Evolutionary conservation across 2,888 invertebrate species (phyloP), one percentile per base, ranked within the genome.

Genomic region (Aelia acuminata): DNA sequence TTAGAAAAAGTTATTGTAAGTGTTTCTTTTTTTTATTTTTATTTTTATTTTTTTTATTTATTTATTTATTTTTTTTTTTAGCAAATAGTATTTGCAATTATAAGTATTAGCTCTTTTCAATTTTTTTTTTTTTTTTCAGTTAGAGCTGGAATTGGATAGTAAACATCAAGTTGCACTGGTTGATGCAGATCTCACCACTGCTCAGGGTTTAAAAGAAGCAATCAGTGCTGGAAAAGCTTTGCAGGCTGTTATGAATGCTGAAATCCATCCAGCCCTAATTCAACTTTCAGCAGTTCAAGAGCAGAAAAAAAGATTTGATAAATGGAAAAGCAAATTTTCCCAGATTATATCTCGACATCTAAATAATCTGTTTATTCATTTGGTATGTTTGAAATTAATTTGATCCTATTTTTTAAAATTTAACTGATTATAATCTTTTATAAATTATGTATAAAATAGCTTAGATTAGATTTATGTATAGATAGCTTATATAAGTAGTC

Each of bases 351-450:
- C 96, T 89, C 95, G 98, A 35, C 98, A 99, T 92, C 94, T 99
- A 87, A 98, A 98, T 92, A 98, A 99, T 93, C 94, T 98, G 87
- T 98, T 99, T 91, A 97, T 98, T 91, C 98, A 99, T 93, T 95
- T 98, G 93, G 98, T 94, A 91, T 35, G 31, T 35, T 70, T 70
- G 15, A 35, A 18, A 7, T 4, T 70, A 18, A 35, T 70, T 31
- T 18, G 26, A 18, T 35, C 18, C 18, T 70, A 35, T 0, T 70
- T 57, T 26, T 70, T 18, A 63, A 15, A 15, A 31, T 31, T 63
- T 3, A 26, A 10, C 26, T n/a, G 1, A 26, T 13, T 4, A 22
- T 50, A n/a, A n/a, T n/a, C n/a, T n/a, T n/a, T n/a, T n/a, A n/a
- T n/a, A n/a, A n/a, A n/a, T n/a, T n/a, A n/a, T n/a, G n/a, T n/a